Percentiles rank a stretch among this genome's conserved stretches.
Evolutionary conservation across 2,113 vertebrate genomes (phyloP).

Genomic region (Onychostruthus taczanowskii): DNA sequence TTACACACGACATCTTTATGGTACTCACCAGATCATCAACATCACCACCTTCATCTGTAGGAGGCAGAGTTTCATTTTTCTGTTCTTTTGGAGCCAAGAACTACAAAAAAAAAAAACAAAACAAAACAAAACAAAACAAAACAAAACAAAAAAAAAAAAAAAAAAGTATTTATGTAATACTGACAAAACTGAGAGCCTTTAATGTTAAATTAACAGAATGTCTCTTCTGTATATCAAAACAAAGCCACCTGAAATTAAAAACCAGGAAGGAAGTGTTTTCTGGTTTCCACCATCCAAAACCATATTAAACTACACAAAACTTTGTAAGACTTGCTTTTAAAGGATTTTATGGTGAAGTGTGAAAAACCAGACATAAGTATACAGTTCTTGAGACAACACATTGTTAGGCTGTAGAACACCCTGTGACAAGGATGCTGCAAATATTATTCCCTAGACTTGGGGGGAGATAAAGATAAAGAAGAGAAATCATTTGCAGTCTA

Average conservation of each 20-base stretch:
- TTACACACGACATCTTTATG: background rate
- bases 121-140: too few relatives aligned
- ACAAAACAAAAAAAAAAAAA: conserved; percentile 18
- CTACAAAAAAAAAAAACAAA: conserved; percentile 65
- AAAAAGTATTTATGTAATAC: background rate
- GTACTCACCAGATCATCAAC: conserved; percentile 91
- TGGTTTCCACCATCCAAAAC: background rate
- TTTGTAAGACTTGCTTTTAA: background rate
- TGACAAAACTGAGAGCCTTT: background rate
- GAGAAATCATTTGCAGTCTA: background rate
- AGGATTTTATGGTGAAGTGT: background rate
- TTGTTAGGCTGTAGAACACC: background rate
- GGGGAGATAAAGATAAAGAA: background rate
- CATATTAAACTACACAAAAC: background rate
- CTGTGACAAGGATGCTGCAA: background rate
- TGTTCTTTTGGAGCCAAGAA: conserved; percentile 82
- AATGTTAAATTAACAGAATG: background rate
- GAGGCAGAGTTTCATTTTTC: conserved; percentile 54
- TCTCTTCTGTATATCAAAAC: background rate
- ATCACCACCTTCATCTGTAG: conserved; percentile 81
- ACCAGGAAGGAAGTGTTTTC: background rate
- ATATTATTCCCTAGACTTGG: background rate
- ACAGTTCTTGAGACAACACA: background rate
- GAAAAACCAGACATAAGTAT: background rate
- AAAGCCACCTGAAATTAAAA: background rate